Evolutionary conservation across 2,888 invertebrate genomes (phyloP).

Genomic region (Sipha maydis): DNA sequence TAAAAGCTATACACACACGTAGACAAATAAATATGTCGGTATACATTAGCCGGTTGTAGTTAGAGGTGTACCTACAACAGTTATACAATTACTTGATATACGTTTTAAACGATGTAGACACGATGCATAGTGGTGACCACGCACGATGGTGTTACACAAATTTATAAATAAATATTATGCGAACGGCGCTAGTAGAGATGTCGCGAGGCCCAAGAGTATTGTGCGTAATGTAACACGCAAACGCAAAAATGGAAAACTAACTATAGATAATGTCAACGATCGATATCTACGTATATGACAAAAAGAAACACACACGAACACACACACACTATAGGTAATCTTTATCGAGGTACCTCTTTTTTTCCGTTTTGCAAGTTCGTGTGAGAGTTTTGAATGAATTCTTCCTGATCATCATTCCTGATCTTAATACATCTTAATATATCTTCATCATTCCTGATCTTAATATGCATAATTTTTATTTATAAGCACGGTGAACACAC

Average conservation of each 20-base stretch:
- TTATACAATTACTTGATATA: not conserved
- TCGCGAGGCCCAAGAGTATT: not conserved
- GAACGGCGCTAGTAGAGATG: not conserved
- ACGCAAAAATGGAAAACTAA: not conserved
- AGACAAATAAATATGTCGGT: not conserved
- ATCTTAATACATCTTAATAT: no score
- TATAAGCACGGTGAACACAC: no score
- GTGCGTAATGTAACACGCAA: slow-evolving; percentile 14
- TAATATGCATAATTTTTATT: no score
- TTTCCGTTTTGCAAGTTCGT: not conserved
- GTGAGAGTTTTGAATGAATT: not conserved
- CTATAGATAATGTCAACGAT: not conserved
- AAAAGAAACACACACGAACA: not conserved
- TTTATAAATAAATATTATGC: not conserved
- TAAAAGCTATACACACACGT: not conserved
- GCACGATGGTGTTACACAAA: not conserved
- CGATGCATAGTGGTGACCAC: no score
- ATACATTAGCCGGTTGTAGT: not conserved
- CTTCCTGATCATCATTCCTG: no score
- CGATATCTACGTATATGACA: not conserved
- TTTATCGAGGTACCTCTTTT: not conserved
- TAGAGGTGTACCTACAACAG: not conserved
- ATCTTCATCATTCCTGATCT: not conserved
- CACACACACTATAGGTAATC: not conserved
- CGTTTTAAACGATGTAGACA: not conserved